Evolutionary conservation across 2,797 vertebrate genomes (phyloP).

Genomic region (Acridotheres tristis): DNA sequence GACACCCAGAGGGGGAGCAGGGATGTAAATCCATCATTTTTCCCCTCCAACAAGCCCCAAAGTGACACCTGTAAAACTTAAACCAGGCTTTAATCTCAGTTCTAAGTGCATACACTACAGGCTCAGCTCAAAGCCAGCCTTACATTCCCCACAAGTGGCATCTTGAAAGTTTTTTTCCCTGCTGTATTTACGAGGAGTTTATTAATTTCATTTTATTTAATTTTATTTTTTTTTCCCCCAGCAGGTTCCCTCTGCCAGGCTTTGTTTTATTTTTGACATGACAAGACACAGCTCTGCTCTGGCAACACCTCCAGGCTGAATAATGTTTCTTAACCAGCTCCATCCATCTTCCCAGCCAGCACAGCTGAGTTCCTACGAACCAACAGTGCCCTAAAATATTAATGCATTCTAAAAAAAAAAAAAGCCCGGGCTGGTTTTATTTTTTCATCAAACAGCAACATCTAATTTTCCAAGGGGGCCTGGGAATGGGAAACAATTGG

Average conservation of each 20-base stretch:
- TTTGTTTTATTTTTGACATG: slow-evolving; percentile 29
- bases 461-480: slow-evolving; percentile 18
- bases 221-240: neutral
- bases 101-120: neutral
- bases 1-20: neutral
- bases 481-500: slow-evolving; percentile 41
- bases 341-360: neutral
- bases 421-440: neutral
- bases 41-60: neutral
- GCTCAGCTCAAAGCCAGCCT: neutral
- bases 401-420: slow-evolving; percentile 25
- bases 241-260: slow-evolving; percentile 10
- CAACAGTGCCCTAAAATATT: slow-evolving; percentile 38
- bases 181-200: neutral
- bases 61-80: neutral
- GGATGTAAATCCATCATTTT: neutral
- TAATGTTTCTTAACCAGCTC: slow-evolving; percentile 46
- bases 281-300: slow-evolving; percentile 41
- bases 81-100: neutral
- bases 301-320: slow-evolving; percentile 62
- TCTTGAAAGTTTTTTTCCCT: neutral
- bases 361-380: neutral
- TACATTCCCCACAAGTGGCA: neutral
- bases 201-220: neutral
- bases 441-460: slow-evolving; percentile 12